phyloP scores from a whole-genome alignment of 1,140 invertebrate species.

The Delia radicum region DNA sequence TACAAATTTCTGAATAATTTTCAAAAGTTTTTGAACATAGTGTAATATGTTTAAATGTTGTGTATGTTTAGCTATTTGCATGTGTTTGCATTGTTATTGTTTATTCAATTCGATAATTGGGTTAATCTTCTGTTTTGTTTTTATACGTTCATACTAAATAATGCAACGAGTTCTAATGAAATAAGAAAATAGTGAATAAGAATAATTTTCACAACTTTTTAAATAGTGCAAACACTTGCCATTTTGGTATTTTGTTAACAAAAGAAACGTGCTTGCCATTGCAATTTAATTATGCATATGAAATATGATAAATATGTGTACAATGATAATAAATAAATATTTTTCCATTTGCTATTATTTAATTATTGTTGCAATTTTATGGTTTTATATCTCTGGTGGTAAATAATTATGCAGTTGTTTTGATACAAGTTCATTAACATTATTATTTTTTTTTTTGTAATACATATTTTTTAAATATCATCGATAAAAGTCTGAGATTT shows the following conservation, averaged over 20 bases:
- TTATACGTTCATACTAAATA: background rate
- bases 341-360: background rate
- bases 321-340: background rate
- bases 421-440: background rate
- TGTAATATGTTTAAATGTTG: too few relatives aligned
- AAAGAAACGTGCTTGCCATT: background rate
- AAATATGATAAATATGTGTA: background rate
- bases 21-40: too few relatives aligned
- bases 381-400: too few relatives aligned
- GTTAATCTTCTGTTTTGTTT: constrained; percentile 1
- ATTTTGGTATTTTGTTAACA: background rate
- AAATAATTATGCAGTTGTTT: background rate
- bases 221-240: background rate
- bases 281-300: background rate
- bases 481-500: too few relatives aligned
- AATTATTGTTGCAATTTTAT: background rate
- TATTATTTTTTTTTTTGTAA: too few relatives aligned
- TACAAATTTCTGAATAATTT: too few relatives aligned
- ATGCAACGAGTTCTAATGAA: background rate
- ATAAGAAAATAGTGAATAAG: too few relatives aligned
- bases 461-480: too few relatives aligned
- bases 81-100: background rate
- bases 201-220: background rate
- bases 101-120: background rate
- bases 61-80: background rate